Percentiles rank a stretch among this genome's conserved stretches.
These are phyloP conservation scores for Diplolepis rosae DNA, from an alignment of 2,888 invertebrate genomes.

Conservation along the genomic window DNA sequence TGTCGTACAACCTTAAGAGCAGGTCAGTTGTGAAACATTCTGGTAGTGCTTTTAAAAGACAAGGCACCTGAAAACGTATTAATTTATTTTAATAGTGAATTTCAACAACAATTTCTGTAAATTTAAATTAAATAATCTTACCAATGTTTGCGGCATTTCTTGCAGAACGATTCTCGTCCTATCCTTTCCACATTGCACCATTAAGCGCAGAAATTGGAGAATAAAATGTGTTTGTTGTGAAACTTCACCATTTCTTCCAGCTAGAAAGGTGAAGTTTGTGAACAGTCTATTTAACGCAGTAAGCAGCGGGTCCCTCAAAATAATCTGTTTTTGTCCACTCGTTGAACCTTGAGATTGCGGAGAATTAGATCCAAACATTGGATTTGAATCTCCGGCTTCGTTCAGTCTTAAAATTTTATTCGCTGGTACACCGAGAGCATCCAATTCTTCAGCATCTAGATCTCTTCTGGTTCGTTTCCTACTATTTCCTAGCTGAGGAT, in stretches of 20 bases:
- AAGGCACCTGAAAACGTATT: slow-evolving; percentile 77
- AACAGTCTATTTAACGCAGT: slow-evolving; percentile 82
- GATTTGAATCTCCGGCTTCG: slow-evolving; percentile 78
- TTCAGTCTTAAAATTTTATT: slow-evolving; percentile 80
- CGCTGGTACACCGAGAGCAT: slow-evolving; percentile 76
- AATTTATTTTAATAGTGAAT: background rate
- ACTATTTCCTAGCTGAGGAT: slow-evolving; percentile 71
- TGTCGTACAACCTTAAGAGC: slow-evolving; percentile 86
- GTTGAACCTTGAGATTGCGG: slow-evolving; percentile 64
- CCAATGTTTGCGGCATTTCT: slow-evolving; percentile 84
- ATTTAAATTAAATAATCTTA: slow-evolving; percentile 47
- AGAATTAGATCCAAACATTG: slow-evolving; percentile 74
- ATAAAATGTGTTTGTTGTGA: slow-evolving; percentile 90
- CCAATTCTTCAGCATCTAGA: slow-evolving; percentile 76
- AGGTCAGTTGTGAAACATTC: slow-evolving; percentile 85
- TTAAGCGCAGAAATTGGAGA: slow-evolving; percentile 83
- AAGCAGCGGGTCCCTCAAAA: slow-evolving; percentile 80
- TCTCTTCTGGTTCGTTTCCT: slow-evolving; percentile 80
- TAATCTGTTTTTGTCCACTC: slow-evolving; percentile 65
- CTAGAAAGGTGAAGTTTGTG: slow-evolving; percentile 82
- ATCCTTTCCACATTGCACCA: slow-evolving; percentile 86
- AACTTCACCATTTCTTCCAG: slow-evolving; percentile 83
- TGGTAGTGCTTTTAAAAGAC: slow-evolving; percentile 86
- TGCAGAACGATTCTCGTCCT: slow-evolving; percentile 82
- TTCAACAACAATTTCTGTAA: background rate